phyloP scores from a whole-genome alignment of 2,888 invertebrate species.

The Siphonodentalium dalli region DNA sequence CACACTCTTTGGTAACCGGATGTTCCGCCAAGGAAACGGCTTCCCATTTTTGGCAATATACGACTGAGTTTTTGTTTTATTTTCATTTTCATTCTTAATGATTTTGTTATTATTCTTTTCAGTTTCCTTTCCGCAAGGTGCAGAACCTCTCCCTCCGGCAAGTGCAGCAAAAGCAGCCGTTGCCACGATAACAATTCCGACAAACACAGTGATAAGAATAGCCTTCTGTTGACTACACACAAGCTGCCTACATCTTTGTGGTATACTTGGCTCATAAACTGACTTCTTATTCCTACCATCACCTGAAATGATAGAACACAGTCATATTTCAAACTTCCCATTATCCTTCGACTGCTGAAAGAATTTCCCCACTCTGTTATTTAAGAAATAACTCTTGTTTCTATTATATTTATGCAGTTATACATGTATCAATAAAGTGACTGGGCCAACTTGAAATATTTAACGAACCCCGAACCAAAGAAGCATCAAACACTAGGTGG shows the following conservation, averaged over 20 bases:
- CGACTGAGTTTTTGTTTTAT: conserved; percentile 2
- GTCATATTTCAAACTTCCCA: no score
- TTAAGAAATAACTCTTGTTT: no score
- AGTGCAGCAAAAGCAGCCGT: conserved; percentile 89
- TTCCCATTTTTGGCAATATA: conserved; percentile 50
- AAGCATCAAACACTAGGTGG: no score
- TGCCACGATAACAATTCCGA: conserved; percentile 47
- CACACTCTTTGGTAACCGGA: conserved; percentile 59
- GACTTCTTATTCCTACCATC: conserved; percentile 75
- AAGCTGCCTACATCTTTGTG: conserved; percentile 50
- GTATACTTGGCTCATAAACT: conserved; percentile 77
- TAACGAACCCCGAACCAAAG: no score
- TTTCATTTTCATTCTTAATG: not conserved
- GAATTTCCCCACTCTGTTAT: no score
- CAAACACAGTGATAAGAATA: conserved; percentile 73
- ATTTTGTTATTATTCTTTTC: not conserved
- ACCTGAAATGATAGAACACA: conserved; percentile 65
- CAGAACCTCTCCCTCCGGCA: conserved; percentile 69
- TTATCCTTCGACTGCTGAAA: no score
- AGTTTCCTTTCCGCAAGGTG: not conserved
- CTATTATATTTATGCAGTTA: no score
- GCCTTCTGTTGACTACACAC: conserved; percentile 70
- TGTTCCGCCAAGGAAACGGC: conserved; percentile 58
- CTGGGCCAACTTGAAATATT: no score
- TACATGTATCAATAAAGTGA: no score